Conservation (phyloP, 2,113 vertebrate genomes). For the Nerophis ophidion region DNA sequence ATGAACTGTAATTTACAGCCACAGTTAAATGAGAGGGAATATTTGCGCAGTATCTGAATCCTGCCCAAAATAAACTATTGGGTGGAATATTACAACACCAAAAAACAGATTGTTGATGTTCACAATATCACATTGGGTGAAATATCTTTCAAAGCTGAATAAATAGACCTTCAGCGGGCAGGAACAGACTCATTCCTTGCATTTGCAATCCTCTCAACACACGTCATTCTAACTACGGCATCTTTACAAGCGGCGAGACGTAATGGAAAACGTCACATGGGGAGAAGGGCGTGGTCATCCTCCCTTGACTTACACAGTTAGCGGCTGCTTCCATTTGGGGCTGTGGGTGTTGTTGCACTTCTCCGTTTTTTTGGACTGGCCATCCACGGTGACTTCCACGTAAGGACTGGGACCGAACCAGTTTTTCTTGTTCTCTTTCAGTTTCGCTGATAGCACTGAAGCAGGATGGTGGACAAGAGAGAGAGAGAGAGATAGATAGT, state of each 20-base stretch:
- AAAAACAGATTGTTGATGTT: constrained; percentile 22
- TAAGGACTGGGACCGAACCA: constrained; percentile 99
- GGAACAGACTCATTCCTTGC: not conserved
- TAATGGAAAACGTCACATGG: no score
- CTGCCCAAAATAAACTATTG: no score
- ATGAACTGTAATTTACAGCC: no score
- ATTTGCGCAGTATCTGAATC: no score
- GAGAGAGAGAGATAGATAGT: not conserved
- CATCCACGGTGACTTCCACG: constrained; percentile 93
- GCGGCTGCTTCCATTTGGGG: constrained; percentile 96
- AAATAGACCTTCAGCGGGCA: not conserved
- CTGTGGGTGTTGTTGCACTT: constrained; percentile 96
- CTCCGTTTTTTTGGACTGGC: constrained; percentile 97
- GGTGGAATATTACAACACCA: not conserved
- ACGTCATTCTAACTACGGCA: not conserved
- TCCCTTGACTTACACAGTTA: constrained; percentile 86
- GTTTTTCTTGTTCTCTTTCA: constrained; percentile 96
- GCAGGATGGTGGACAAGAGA: constrained; percentile 15
- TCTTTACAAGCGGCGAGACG: no score
- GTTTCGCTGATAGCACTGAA: constrained; percentile 93
- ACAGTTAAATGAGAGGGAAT: no score
- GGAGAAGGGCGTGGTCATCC: not conserved
- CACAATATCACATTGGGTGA: not conserved
- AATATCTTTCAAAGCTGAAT: not conserved
- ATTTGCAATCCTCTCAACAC: constrained; percentile 1